phyloP scores from a whole-genome alignment of 2,113 vertebrate genomes.

The Salvelinus sp. region DNA sequence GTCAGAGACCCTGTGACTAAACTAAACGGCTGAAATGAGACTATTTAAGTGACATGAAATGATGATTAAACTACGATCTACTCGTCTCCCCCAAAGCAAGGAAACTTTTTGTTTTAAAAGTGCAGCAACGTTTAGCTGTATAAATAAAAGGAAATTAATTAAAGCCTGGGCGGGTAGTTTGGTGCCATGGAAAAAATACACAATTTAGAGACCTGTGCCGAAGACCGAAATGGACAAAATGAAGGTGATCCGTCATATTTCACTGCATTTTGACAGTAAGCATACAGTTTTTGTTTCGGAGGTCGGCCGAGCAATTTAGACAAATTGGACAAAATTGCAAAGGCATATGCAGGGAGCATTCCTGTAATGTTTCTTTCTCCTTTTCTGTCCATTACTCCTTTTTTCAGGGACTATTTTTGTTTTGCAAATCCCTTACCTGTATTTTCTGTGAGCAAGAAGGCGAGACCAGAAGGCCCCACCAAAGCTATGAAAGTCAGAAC shows the following conservation, averaged over 20 bases:
- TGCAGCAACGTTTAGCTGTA: slow-evolving; percentile 50
- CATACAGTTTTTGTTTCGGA: slow-evolving; percentile 70
- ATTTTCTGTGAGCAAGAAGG: slow-evolving; percentile 60
- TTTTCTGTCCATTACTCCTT: slow-evolving; percentile 45
- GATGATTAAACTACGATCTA: slow-evolving; percentile 63
- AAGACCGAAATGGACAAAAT: slow-evolving; percentile 80
- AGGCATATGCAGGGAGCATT: slow-evolving; percentile 78
- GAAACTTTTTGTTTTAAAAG: slow-evolving; percentile 76
- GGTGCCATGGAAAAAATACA: slow-evolving; percentile 80
- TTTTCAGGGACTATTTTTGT: slow-evolving; percentile 59
- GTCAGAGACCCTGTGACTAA: slow-evolving; percentile 48
- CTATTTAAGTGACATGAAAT: slow-evolving; percentile 59
- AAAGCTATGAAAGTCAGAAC: slow-evolving; percentile 45
- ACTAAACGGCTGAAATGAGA: slow-evolving; percentile 48
- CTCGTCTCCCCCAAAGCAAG: slow-evolving; percentile 70
- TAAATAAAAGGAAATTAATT: slow-evolving; percentile 92
- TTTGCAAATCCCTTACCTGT: slow-evolving; percentile 66
- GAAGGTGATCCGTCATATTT: slow-evolving; percentile 91
- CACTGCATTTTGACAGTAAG: slow-evolving; percentile 82
- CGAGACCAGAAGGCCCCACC: slow-evolving; percentile 38
- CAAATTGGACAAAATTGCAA: slow-evolving; percentile 89
- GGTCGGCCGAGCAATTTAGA: slow-evolving; percentile 84
- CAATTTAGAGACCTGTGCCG: slow-evolving; percentile 80
- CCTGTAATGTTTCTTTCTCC: slow-evolving; percentile 66
- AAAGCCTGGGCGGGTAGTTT: slow-evolving; percentile 81